Evolutionary conservation across 2,888 invertebrate species (phyloP).

Genomic region (Rutpela maculata): DNA sequence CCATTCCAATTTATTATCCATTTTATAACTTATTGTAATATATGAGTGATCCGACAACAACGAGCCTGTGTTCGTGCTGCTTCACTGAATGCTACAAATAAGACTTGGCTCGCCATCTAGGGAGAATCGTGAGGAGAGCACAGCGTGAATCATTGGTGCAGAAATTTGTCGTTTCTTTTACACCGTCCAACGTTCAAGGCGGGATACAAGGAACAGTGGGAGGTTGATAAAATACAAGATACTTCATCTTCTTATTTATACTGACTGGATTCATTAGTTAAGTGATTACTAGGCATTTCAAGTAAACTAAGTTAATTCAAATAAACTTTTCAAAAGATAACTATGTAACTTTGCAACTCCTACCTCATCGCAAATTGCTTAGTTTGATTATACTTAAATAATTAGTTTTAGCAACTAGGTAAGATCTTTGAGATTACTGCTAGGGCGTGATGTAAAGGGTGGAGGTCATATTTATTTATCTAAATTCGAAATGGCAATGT

Average conservation of each 20-base stretch:
- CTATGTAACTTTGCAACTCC: constrained; percentile 22
- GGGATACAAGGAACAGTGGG: constrained; percentile 27
- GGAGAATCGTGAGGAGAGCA: not conserved
- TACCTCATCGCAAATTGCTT: constrained; percentile 30
- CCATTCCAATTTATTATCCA: not conserved
- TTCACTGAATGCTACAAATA: not conserved
- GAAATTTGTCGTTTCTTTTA: constrained; percentile 27
- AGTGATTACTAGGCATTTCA: constrained; percentile 44
- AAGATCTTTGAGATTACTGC: not conserved
- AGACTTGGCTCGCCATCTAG: constrained; percentile 21
- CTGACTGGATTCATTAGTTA: constrained; percentile 43
- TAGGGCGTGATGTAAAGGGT: not conserved
- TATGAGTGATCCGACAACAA: not conserved
- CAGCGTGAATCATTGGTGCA: constrained; percentile 6
- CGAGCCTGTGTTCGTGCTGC: not conserved
- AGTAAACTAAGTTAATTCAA: constrained; percentile 44
- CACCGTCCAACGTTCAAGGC: not conserved
- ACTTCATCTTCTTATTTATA: constrained; percentile 38
- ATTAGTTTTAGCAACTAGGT: constrained; percentile 32
- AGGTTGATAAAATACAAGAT: constrained; percentile 32
- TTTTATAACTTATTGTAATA: constrained; percentile 1
- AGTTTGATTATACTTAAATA: constrained; percentile 41
- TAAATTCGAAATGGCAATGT: not conserved
- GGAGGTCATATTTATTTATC: not conserved
- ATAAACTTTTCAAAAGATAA: constrained; percentile 40